phyloP scores from a whole-genome alignment of 2,113 vertebrate genomes.

The Prionailurus bengalensis region DNA sequence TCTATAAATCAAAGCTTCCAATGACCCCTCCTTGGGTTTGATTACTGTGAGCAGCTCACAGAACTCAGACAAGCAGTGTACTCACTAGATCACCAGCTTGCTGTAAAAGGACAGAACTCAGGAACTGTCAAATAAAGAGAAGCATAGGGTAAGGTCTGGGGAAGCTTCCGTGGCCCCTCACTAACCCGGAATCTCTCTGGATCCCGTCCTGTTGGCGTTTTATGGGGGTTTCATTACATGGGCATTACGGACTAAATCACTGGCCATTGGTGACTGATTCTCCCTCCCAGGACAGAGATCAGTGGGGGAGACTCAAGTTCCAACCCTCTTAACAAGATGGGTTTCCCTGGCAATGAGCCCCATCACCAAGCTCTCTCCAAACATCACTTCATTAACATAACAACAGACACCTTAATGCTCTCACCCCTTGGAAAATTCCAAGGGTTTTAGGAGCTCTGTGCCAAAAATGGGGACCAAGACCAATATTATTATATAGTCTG shows the following conservation, averaged over 20 bases:
- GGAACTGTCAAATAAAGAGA: not conserved
- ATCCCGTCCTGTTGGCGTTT: not conserved
- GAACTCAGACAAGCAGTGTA: not conserved
- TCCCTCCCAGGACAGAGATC: not conserved
- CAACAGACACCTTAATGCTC: not conserved
- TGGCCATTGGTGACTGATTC: not conserved
- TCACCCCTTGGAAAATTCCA: not conserved
- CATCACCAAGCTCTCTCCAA: not conserved
- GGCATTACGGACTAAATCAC: no score
- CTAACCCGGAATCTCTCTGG: not conserved
- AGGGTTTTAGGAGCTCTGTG: not conserved
- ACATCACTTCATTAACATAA: not conserved
- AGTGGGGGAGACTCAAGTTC: not conserved
- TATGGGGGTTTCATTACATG: not conserved
- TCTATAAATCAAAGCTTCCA: not conserved
- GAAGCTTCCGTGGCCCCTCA: not conserved
- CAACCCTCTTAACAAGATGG: not conserved
- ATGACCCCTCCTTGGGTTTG: not conserved
- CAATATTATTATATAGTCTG: not conserved
- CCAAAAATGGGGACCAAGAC: not conserved
- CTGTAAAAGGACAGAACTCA: not conserved
- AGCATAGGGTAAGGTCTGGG: not conserved
- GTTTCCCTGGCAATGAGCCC: not conserved
- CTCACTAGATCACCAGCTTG: not conserved
- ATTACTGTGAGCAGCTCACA: no score